These are phyloP conservation scores for Lampris megalopsis DNA, from an alignment of 2,113 vertebrate species.

Conservation along the genomic window DNA sequence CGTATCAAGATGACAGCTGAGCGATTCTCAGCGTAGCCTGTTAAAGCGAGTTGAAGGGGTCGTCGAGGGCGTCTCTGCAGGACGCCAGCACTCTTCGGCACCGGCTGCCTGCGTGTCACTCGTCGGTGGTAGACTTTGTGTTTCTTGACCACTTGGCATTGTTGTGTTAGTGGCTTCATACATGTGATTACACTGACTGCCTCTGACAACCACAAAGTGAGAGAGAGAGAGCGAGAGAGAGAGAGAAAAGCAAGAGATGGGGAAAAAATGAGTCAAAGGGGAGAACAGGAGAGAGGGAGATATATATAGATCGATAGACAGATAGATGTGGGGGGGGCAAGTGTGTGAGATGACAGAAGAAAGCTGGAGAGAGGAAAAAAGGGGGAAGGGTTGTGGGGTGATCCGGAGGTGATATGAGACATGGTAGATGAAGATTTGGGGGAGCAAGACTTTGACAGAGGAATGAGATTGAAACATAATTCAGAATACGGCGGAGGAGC, in stretches of 20 bases:
- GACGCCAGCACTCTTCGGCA: constrained; percentile 9
- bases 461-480: neutral
- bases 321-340: neutral
- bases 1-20: constrained; percentile 38
- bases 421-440: neutral
- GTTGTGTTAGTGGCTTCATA: constrained; percentile 40
- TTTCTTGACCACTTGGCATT: constrained; percentile 29
- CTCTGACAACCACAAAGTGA: constrained; percentile 33
- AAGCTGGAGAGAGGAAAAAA: neutral
- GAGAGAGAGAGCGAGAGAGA: neutral
- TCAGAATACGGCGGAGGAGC: neutral
- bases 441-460: neutral
- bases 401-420: neutral
- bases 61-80: constrained; percentile 1
- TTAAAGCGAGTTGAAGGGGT: constrained; percentile 16
- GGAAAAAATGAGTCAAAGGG: neutral
- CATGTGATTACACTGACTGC: constrained; percentile 57
- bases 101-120: constrained; percentile 53
- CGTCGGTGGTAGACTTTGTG: constrained; percentile 18
- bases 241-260: constrained; percentile 8
- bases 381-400: neutral
- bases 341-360: neutral
- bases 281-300: neutral
- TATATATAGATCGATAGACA: neutral
- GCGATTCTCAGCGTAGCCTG: constrained; percentile 9